Base-by-base conservation (phyloP, 2,888 invertebrate species). In the Muschampia plurimacula region DNA sequence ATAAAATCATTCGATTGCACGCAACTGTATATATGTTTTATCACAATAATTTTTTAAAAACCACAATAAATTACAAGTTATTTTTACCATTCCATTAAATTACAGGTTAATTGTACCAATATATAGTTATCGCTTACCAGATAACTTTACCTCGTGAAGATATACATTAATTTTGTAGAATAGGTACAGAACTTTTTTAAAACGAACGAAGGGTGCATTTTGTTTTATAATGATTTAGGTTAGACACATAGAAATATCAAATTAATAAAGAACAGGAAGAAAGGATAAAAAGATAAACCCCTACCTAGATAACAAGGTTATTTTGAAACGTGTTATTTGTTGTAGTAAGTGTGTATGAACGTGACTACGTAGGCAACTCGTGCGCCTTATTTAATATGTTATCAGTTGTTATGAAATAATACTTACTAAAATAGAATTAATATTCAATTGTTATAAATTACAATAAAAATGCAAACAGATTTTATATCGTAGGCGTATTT, bases 1-100 rank as follows among this genome's bases (percentile, higher is more conserved):
- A 72, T 72, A 52, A 67, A 72, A 59, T 72, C 60, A 72, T 71
- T 71, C 46, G 49, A 65, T 71, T 59, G 65, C 70, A 59, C 44
- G 13, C 49, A 70, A 15, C 55, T 36, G 57, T 57, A 49, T 49
- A 15, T 57, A 44, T 55, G 22, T 57, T 41, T 41, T 10, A 57
- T 28, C 46, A 9, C 15, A 36, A 32, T 62, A 2, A 60, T 60
- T 60, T 5, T 65, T 70, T 59, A 28, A 46, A 22, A 66, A 60
- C 49, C 32, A 71, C 55, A 46, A 66, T 60, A 60, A 71, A 66
- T 70, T 63, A 69, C 52, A 52, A 13, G 52, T 69, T 63, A 49
- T 44, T 52, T 62, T 41, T 69, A n/a, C n/a, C n/a, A n/a, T n/a
- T n/a, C n/a, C n/a, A n/a, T n/a, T n/a, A n/a, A n/a, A 22, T 22